Conservation (phyloP, 2,888 invertebrate genomes). For the Oeneis ivallda region DNA sequence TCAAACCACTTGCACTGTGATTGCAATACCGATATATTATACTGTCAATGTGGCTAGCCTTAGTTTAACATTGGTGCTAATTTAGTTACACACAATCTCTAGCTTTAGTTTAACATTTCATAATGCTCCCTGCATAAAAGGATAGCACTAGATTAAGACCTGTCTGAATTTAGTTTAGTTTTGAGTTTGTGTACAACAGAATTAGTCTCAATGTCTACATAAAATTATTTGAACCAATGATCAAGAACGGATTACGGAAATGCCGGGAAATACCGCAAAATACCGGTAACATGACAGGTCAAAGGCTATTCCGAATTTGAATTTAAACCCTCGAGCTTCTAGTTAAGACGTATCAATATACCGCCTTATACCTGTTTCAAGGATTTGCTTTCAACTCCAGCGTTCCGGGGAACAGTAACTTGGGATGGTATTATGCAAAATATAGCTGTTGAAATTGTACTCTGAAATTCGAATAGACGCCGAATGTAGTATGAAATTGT, state of each 20-base stretch:
- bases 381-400: conserved; percentile 6
- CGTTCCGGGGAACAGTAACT: conserved; percentile 11
- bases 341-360: conserved; percentile 9
- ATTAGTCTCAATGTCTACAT: too few species aligned
- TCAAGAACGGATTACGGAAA: not conserved
- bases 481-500: conserved; percentile 12
- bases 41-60: too few species aligned
- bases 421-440: conserved; percentile 18
- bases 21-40: too few species aligned
- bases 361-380: conserved; percentile 2
- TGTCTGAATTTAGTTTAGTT: too few species aligned
- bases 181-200: too few species aligned
- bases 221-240: not conserved
- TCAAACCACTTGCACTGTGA: too few species aligned
- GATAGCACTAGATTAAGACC: too few species aligned
- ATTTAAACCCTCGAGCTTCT: conserved; percentile 20
- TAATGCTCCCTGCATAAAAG: too few species aligned
- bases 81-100: too few species aligned
- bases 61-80: too few species aligned
- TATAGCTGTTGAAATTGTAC: conserved; percentile 14
- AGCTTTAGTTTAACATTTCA: too few species aligned
- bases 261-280: too few species aligned
- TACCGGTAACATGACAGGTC: conserved; percentile 7
- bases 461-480: conserved; percentile 16
- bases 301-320: conserved; percentile 8